Base-by-base conservation (phyloP, 2,113 vertebrate species). In the Urocynchramus pylzowi region DNA sequence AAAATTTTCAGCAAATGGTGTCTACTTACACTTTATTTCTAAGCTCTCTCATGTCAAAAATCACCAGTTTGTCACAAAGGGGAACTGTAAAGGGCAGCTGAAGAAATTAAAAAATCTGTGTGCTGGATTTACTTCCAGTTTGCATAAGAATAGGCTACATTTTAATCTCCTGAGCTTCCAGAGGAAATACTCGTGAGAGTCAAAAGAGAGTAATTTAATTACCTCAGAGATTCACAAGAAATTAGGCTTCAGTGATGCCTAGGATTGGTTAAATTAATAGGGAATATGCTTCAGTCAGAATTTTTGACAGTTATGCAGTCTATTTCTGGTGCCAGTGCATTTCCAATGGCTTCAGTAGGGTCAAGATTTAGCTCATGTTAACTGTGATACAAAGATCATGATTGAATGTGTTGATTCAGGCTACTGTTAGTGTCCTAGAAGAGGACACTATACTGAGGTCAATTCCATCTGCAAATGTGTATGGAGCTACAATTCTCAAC, bases 161-260 rank as follows among this genome's bases (percentile, higher is more conserved):
- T 93, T 85, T 90, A 81, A 67, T 90, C 85, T 88, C 93, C 54
- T 78, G 93, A 94, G 92, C 37, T 90, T 97, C 82, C 37, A 86
- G 56, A 39, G 24, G 44, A 95, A 90, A 94, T 90, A 54, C 75
- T 73, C 81, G 1, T 41, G 82, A 82, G 87, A 19, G 21, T 87
- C 78, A 90, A 76, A 94, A 88, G 45, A 93, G 61, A 83, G 39
- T 91, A 94, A 81, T 85, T 76, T 83, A 83, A 93, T 93, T 93
- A 96, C 92, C 82, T 91, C 45, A 74, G 87, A 93, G 81, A 85
- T 91, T 80, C 87, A 91, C 82, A 95, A 93, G 70, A 96, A 96
- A 96, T 95, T 90, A 96, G 77, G 87, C 73, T 95, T 87, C 84
- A 79, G 26, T 91, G 87, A 64, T 89, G 80, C 73, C 60, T 87